These are phyloP conservation scores for Odocoileus virginianus DNA, from an alignment of 2,113 vertebrate genomes.

Conservation along the genomic window DNA sequence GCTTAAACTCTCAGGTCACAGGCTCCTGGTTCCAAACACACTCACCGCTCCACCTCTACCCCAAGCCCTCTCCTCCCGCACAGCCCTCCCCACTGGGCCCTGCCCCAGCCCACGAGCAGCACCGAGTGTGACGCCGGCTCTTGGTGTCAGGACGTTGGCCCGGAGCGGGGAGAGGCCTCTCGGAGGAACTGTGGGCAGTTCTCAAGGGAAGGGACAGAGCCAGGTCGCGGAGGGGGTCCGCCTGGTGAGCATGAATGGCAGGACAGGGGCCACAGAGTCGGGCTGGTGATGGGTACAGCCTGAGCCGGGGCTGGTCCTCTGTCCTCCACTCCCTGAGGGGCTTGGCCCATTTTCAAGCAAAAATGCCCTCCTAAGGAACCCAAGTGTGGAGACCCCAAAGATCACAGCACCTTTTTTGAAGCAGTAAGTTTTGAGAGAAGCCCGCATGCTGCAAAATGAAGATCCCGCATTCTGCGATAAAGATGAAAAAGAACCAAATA, in stretches of 20 bases:
- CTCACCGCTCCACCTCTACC: background rate
- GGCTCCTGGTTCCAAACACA: background rate
- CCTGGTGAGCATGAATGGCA: background rate
- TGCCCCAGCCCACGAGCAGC: rapidly evolving
- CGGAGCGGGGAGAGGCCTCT: background rate
- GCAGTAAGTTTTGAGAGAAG: background rate
- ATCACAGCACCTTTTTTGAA: background rate
- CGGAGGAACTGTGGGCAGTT: background rate
- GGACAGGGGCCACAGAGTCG: background rate
- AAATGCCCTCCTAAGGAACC: background rate
- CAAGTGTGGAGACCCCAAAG: background rate
- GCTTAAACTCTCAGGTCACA: background rate
- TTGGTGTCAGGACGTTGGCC: background rate
- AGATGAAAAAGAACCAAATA: background rate
- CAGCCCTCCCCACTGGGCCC: too few relatives aligned
- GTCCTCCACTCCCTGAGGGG: background rate
- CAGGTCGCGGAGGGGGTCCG: background rate
- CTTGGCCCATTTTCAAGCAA: background rate
- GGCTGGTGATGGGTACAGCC: background rate
- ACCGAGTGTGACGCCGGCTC: rapidly evolving
- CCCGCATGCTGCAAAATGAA: rapidly evolving
- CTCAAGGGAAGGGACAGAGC: background rate
- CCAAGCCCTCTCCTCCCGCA: background rate
- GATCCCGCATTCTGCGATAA: background rate
- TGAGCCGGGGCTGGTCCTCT: background rate